Evolutionary conservation across 64 coral and sea anemone species (phyloP).

Genomic region (Astreopora myriophthalma): DNA sequence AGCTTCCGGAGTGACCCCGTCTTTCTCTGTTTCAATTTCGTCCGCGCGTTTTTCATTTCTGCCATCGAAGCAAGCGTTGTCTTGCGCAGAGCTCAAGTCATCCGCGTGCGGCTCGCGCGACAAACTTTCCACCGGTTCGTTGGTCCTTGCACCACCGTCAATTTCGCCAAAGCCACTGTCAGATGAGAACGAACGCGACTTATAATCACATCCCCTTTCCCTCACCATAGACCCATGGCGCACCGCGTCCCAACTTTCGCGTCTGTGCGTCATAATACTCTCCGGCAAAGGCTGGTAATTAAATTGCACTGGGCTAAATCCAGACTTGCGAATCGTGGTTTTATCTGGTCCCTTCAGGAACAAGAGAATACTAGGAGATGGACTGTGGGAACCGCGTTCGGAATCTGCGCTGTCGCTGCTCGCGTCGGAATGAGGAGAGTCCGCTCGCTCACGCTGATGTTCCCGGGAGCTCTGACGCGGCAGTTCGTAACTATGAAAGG

Average conservation of each 20-base stretch:
- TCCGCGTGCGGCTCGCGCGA: neutral
- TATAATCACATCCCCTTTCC: neutral
- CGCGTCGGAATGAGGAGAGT: conserved; percentile 66
- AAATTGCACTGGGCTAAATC: conserved; percentile 57
- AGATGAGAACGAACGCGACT: neutral
- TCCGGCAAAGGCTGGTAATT: conserved; percentile 33
- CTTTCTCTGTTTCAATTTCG: neutral
- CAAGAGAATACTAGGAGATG: neutral
- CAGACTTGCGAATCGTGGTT: neutral
- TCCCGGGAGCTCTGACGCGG: neutral
- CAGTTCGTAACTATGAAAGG: conserved; percentile 4
- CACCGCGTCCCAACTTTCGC: neutral
- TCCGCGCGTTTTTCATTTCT: neutral
- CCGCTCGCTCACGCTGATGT: conserved; percentile 18
- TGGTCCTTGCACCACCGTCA: neutral
- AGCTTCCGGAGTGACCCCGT: neutral
- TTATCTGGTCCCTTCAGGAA: conserved; percentile 14
- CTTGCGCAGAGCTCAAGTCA: neutral
- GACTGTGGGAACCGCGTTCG: neutral
- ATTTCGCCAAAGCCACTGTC: neutral
- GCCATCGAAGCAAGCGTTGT: neutral
- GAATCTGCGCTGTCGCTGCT: conserved; percentile 52
- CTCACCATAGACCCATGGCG: neutral
- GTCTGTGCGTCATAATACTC: neutral
- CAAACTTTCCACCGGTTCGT: neutral